Evolutionary conservation across 2,888 invertebrate species (phyloP).

Genomic region (Drosophila yooni): DNA sequence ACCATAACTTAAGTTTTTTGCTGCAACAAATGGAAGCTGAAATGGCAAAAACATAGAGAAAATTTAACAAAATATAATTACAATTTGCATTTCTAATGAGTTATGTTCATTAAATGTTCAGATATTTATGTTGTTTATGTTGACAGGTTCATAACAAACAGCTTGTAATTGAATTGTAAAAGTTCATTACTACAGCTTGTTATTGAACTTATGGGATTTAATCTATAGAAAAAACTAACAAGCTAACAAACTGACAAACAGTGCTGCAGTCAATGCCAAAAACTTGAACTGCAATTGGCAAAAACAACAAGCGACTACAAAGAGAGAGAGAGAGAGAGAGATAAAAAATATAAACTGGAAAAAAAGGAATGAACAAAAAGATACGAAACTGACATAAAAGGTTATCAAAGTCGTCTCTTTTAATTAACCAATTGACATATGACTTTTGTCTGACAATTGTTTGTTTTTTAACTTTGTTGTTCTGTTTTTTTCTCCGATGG

Average conservation of each 20-base stretch:
- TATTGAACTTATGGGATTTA: constrained; percentile 55
- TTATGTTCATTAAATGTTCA: constrained; percentile 1
- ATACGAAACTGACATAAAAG: constrained; percentile 65
- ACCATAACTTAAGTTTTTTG: constrained; percentile 66
- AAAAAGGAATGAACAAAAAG: constrained; percentile 22
- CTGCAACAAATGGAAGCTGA: constrained; percentile 48
- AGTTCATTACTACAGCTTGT: constrained; percentile 48
- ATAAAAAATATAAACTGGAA: constrained; percentile 31
- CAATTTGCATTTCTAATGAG: constrained; percentile 17
- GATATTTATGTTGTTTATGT: neutral
- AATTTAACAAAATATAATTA: constrained; percentile 4
- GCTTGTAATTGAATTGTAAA: constrained; percentile 32
- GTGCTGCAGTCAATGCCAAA: constrained; percentile 26
- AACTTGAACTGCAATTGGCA: constrained; percentile 47
- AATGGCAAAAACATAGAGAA: constrained; percentile 30
- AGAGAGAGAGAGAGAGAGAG: constrained; percentile 52
- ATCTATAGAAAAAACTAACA: constrained; percentile 9
- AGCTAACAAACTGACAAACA: constrained; percentile 8
- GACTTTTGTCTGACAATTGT: constrained; percentile 58
- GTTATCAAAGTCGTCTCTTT: constrained; percentile 66
- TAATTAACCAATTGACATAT: constrained; percentile 79
- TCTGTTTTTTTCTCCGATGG: constrained; percentile 14
- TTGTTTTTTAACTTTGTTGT: constrained; percentile 23
- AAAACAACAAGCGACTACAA: constrained; percentile 19
- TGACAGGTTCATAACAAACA: constrained; percentile 18